phyloP scores from a whole-genome alignment of 2,113 vertebrate species.

The Abramis brama region DNA sequence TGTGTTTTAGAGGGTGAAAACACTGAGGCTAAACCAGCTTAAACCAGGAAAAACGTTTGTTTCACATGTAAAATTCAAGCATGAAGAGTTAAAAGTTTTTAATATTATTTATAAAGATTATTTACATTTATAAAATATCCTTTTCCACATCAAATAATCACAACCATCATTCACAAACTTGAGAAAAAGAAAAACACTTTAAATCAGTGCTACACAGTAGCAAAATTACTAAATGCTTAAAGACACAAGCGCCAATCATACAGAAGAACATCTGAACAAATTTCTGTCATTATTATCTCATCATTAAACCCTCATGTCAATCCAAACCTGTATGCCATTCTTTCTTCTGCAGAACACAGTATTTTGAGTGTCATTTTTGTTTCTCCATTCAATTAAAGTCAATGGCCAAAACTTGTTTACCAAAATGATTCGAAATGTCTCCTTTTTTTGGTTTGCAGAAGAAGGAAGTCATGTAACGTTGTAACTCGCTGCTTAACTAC shows the following conservation, averaged over 20 bases:
- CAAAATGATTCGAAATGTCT: no score
- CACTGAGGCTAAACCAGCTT: neutral
- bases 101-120: conserved; percentile 89
- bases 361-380: no score
- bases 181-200: conserved; percentile 73
- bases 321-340: neutral
- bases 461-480: no score
- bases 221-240: conserved; percentile 65
- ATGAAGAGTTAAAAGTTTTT: conserved; percentile 68
- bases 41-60: neutral
- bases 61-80: neutral
- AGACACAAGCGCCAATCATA: conserved; percentile 46
- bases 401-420: no score
- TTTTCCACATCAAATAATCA: conserved; percentile 73
- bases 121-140: conserved; percentile 93
- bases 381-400: no score
- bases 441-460: no score
- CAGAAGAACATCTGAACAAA: neutral
- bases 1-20: neutral
- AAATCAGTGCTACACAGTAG: conserved; percentile 91
- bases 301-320: neutral
- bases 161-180: conserved; percentile 78
- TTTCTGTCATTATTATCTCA: neutral
- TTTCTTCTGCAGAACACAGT: no score
- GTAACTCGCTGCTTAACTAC: no score